A percentile compares a stretch with the other conserved stretches of the same genome.
phyloP scores from a whole-genome alignment of 2,888 invertebrate genomes.

The Aromia moschata region DNA sequence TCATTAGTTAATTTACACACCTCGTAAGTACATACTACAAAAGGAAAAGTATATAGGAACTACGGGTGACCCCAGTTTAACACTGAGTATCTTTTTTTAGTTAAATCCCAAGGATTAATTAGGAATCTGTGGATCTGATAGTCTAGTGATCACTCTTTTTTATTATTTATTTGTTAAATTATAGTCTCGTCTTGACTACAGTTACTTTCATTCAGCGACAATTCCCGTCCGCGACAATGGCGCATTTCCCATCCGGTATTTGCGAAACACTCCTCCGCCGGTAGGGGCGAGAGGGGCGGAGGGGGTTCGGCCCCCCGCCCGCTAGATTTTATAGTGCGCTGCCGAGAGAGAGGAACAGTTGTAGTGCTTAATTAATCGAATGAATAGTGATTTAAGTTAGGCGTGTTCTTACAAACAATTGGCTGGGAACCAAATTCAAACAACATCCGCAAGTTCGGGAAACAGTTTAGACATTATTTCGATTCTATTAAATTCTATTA shows the following conservation, averaged over 20 bases:
- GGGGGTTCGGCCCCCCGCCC: background rate
- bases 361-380: slow-evolving; percentile 57
- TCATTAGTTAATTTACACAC: too few relatives aligned
- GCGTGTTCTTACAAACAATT: slow-evolving; percentile 61
- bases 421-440: slow-evolving; percentile 61
- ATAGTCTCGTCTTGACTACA: too few relatives aligned
- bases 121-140: too few relatives aligned
- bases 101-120: too few relatives aligned
- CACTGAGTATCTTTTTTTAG: too few relatives aligned
- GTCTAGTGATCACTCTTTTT: too few relatives aligned
- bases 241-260: slow-evolving; percentile 3
- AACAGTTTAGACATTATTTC: slow-evolving; percentile 57
- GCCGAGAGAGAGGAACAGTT: slow-evolving; percentile 23
- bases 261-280: slow-evolving; percentile 10
- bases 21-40: too few relatives aligned
- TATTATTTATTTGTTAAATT: too few relatives aligned
- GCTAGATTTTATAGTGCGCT: slow-evolving; percentile 23
- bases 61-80: too few relatives aligned
- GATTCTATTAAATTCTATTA: slow-evolving; percentile 63
- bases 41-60: too few relatives aligned
- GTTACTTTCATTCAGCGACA: too few relatives aligned
- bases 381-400: slow-evolving; percentile 61
- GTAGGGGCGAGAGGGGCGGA: background rate
- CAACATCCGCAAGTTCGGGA: slow-evolving; percentile 59
- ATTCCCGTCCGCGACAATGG: background rate